phyloP scores from a whole-genome alignment of 2,797 vertebrate species.

The Onychomys arenicola region DNA sequence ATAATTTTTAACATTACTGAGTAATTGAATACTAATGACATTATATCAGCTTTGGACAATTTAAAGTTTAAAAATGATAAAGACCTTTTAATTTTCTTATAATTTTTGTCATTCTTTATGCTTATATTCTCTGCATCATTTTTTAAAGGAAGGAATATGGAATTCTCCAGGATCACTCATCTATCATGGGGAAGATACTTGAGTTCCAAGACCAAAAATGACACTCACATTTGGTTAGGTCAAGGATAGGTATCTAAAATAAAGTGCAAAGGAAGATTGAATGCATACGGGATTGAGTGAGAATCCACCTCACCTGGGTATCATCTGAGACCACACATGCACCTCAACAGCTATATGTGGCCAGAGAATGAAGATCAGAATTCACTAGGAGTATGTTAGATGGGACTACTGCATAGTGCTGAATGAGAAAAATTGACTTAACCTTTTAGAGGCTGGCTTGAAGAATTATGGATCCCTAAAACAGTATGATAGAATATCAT shows the following conservation, averaged over 20 bases:
- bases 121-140: neutral
- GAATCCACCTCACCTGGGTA: neutral
- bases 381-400: fast-evolving
- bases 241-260: neutral
- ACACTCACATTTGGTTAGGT: neutral
- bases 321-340: neutral
- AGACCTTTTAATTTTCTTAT: neutral
- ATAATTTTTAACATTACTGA: slow-evolving; percentile 10
- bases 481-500: neutral
- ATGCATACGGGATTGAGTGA: neutral
- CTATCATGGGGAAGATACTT: neutral
- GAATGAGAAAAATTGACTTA: neutral
- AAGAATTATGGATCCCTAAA: neutral
- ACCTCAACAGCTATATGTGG: neutral
- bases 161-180: neutral
- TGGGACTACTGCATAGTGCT: neutral
- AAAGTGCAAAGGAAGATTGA: neutral
- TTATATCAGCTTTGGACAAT: neutral
- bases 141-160: neutral
- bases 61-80: slow-evolving; percentile 48
- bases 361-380: neutral
- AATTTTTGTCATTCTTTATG: neutral
- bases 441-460: neutral
- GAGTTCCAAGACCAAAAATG: neutral
- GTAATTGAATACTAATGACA: neutral